Conservation (phyloP, 2,797 vertebrate species). For the Pangasius mekongensis region DNA sequence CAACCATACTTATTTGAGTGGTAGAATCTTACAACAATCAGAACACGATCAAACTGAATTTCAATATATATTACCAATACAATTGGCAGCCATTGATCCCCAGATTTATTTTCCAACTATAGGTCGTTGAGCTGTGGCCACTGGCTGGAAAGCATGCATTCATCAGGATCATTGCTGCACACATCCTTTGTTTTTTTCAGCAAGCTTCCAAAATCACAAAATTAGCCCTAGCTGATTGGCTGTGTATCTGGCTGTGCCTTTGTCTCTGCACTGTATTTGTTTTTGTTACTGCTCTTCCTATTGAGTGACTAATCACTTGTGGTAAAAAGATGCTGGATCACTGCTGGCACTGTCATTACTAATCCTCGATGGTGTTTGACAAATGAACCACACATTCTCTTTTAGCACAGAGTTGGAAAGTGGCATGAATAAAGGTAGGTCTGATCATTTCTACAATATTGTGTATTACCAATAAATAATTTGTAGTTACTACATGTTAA, state of each 20-base stretch:
- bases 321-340: slow-evolving; percentile 65
- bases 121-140: background rate
- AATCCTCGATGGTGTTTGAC: background rate
- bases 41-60: background rate
- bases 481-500: background rate
- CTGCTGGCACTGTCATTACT: slow-evolving; percentile 66
- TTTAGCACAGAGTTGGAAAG: background rate
- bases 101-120: background rate
- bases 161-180: slow-evolving; percentile 74
- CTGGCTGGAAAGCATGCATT: slow-evolving; percentile 52
- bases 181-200: slow-evolving; percentile 74
- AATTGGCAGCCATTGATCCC: background rate
- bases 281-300: slow-evolving; percentile 61
- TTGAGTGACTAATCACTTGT: slow-evolving; percentile 63
- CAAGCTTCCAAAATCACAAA: slow-evolving; percentile 78
- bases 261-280: slow-evolving; percentile 65
- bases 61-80: background rate
- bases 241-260: slow-evolving; percentile 60
- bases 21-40: background rate
- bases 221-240: slow-evolving; percentile 71
- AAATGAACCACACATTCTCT: background rate
- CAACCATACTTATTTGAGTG: background rate
- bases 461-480: background rate
- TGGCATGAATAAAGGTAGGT: background rate
- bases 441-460: background rate